Conservation (phyloP, 2,113 vertebrate species). For the Muntiacus reevesi region DNA sequence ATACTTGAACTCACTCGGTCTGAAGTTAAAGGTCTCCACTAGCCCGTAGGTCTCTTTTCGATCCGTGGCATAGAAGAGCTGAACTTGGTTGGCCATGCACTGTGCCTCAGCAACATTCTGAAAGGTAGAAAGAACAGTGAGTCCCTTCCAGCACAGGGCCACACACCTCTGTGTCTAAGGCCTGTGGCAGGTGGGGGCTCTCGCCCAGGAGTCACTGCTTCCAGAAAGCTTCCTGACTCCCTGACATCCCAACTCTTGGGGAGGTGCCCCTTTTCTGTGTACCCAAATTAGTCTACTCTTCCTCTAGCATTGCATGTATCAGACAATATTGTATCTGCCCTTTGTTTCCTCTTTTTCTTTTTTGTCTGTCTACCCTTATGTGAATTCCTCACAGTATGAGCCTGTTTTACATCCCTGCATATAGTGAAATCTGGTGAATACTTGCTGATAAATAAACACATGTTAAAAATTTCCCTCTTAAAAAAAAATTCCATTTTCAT, state of each 20-base stretch:
- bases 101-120: conserved; percentile 93
- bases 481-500: neutral
- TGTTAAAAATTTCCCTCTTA: neutral
- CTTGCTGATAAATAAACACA: conserved; percentile 22
- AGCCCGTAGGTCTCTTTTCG: conserved; percentile 84
- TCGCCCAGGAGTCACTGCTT: neutral
- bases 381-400: neutral
- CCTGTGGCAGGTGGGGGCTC: neutral
- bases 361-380: neutral
- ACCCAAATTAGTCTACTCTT: neutral
- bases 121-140: conserved; percentile 48
- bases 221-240: neutral
- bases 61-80: conserved; percentile 93
- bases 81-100: conserved; percentile 95
- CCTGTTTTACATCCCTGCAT: neutral
- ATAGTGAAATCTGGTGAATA: neutral
- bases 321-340: neutral
- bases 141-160: neutral
- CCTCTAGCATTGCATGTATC: neutral
- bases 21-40: conserved; percentile 95
- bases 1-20: conserved; percentile 91
- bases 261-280: neutral
- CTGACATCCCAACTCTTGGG: neutral
- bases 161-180: neutral
- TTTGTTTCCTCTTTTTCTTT: neutral